Evolutionary conservation across 2,888 invertebrate species (phyloP), one percentile per base, ranked within the genome.

Genomic region (Volucella inflata): DNA sequence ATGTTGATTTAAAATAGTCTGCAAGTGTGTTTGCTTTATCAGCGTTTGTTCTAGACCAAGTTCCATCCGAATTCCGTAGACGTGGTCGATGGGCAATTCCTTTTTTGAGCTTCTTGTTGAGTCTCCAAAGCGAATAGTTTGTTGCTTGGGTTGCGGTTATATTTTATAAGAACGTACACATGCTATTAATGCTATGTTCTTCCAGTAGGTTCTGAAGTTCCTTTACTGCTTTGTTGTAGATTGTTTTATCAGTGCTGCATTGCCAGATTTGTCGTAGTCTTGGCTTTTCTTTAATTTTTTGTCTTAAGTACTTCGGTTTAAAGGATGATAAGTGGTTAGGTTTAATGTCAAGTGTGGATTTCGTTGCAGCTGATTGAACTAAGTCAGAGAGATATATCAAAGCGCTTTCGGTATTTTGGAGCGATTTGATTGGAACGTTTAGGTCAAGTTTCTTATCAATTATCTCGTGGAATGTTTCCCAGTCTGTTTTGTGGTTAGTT

Each of bases 211-310:
- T n/a, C 9, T 50, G 8, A 50, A 50, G 50, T 14, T 50, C 10
- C 14, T 50, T 50, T 9, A 50, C 44, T n/a, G 55, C 21, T 55
- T 57, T 38, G 38, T 38, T 12, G 10, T 36, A 38, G 36, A 6
- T 55, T 36, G 55, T 36, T n/a, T 12, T 55, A 36, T 30, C 38
- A 11, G 12, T 10, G 55, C 55, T 36, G 36, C 14, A 8, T 36
- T 57, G 30, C 55, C 55, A 57, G 10, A 57, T 38, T 57, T 57
- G 36, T 57, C 38, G 14, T 51, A 51, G 51, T 51, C 11, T 51
- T 51, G 6, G 16, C 1, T 21, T 51, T 17, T 51, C 51, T 21
- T 17, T 51, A 8, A 30, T 51, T 51, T 51, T 17, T 17, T 51
- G 11, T 44, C n/a, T 44, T 44, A 44, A 12, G 44, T 4, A 21